Evolutionary conservation across 2,113 vertebrate species (phyloP), one percentile per base, ranked within the genome.

Genomic region (Guaruba guarouba): DNA sequence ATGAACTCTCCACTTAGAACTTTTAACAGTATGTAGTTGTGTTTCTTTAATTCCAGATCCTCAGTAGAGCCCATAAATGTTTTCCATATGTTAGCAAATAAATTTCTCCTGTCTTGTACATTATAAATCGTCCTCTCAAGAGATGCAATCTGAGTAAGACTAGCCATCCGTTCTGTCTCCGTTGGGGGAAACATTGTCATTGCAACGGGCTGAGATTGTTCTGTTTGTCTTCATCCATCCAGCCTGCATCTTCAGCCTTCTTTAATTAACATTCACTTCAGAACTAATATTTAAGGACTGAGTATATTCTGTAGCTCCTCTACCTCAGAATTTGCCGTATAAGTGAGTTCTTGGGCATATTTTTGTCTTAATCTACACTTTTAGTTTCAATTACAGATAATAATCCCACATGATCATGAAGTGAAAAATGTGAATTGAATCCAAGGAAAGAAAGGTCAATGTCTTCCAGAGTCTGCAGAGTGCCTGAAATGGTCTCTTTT

Each of bases 81-180:
- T 96, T 96, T 96, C 97, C 97, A 96, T 95, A 97, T 97, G 95
- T 92, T 96, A 90, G 90, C 82, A 96, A 97, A 97, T 96, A 94
- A 95, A 95, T 96, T 94, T 96, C 67, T 88, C 25, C 92, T 95
- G 95, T 91, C 91, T 88, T 89, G 71, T 92, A 69, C 61, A 11
- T 95, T 92, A 95, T 95, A 94, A 93, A 90, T 95, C 35, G 8
- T 93, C 76, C 94, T 94, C 95, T 97, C 93, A 62, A 68, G 92
- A 91, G 95, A 96, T 93, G 90, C 79, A 96, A 55, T 96, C 92
- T 88, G 95, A 97, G 90, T 92, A 95, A 82, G 83, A 69, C 92
- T 95, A 82, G 88, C 90, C 82, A 90, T 96, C 94, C 86, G 0
- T 80, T 95, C 80, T 77, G 71, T 88, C 87, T 94, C 94, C 27